phyloP scores from a whole-genome alignment of 2,797 vertebrate genomes.

The Gobio occitaniae region DNA sequence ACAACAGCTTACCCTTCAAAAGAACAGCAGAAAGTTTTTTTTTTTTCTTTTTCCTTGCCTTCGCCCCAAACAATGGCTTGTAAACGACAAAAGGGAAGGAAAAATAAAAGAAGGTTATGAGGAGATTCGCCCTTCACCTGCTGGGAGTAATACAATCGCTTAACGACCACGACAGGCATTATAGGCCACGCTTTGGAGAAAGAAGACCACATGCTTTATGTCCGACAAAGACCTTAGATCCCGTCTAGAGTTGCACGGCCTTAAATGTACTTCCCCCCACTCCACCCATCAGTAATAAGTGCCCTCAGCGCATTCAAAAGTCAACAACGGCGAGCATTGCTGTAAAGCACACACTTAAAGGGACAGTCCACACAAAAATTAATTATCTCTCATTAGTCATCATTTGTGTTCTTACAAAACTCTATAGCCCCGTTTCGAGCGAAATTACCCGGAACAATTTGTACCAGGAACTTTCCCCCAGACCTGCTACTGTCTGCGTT shows the following conservation, averaged over 20 bases:
- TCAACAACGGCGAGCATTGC: neutral
- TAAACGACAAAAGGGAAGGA: constrained; percentile 77
- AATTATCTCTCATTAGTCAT: neutral
- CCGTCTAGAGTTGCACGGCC: constrained; percentile 57
- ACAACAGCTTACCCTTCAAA: constrained; percentile 77
- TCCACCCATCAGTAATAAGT: constrained; percentile 46
- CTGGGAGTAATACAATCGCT: constrained; percentile 83
- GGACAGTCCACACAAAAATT: neutral
- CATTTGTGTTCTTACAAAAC: neutral
- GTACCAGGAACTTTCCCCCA: too few species aligned
- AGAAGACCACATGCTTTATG: constrained; percentile 57
- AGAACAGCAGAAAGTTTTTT: constrained; percentile 77
- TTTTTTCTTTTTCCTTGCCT: constrained; percentile 31
- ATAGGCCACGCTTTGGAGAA: constrained; percentile 62
- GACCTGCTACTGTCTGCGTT: too few species aligned
- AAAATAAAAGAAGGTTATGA: constrained; percentile 74
- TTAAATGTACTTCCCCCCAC: constrained; percentile 52
- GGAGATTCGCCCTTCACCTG: constrained; percentile 77
- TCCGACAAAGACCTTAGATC: constrained; percentile 61
- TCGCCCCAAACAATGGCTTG: constrained; percentile 71
- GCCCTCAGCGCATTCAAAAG: constrained; percentile 39
- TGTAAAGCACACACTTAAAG: constrained; percentile 3
- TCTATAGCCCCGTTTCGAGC: neutral
- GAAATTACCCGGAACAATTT: too few species aligned
- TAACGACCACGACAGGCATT: constrained; percentile 77